Base-by-base conservation (phyloP, 2,797 vertebrate genomes). In the Pagetopsis macropterus region DNA sequence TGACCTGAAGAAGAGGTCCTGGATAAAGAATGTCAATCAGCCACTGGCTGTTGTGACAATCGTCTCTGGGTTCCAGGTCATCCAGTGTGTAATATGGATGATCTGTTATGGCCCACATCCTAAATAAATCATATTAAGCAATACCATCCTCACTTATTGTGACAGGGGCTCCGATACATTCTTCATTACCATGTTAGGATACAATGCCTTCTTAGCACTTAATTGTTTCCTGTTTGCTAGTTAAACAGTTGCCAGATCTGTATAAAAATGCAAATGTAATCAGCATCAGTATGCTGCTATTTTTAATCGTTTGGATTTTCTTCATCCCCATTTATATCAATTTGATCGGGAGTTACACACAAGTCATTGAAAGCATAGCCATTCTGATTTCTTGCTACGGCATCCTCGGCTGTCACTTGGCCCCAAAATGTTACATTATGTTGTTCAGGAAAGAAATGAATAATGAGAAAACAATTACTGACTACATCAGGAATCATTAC, bases 341-440 rank as follows among this genome's bases (percentile, higher is more conserved):
- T 8, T 40, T 67, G 31, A 0, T 1, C 7, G 79, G 67, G 1
- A 73, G 46, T 9, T 82, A 93, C 68, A 78, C 76, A 44, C 66
- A 48, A 3, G 85, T 73, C 1, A 68, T 89, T 8, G 69, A 89
- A 76, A 60, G 79, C 14, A 45, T 72, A 14, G 86, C 89, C n/a
- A 87, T 93, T 31, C 55, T 92, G 13, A 75, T 91, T 27, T 92
- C 84, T 2, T 75, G 79, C 79, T 91, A 87, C 81, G 92, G 90
- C 67, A 75, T 94, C 50, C 83, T 94, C 0, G n/a, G 67, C 27
- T 92, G 87, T 60, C 92, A 94, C 72, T 81, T 93, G 71, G 87
- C 83, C 11, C 91, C 92, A 2, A 93, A 92, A 63, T 90, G 83
- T 70, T 91, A 91, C 72, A 89, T 93, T 7, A 91, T 93, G 64